Evolutionary conservation across 35 echinoderm and acorn worm species (phyloP), one percentile per base, ranked within the genome.

Genomic region (Stichopus chloronotus): DNA sequence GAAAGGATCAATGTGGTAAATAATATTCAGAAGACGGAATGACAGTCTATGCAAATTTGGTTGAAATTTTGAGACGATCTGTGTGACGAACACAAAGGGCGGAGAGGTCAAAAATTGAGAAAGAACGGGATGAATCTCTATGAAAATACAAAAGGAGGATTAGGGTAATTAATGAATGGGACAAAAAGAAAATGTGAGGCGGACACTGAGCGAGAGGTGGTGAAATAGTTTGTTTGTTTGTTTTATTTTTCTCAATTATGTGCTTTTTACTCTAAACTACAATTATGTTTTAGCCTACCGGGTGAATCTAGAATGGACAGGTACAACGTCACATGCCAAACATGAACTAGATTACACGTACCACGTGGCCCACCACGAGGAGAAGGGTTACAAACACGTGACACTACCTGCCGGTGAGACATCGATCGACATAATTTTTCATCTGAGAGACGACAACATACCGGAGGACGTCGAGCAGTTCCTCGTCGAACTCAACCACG

Each of bases 271-370:
- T 1, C 3, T 55, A 11, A 57, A 52, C 43, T 87, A 4, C 20
- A 59, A 1, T 10, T 7, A 17, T 43, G 5, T 65, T 59, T 1
- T 22, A 89, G 87, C 59, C 7, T 89, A 89, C 22, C 57, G 87
- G 61, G 87, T 89, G n/a, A 54, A 89, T 61, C 53, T 89, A 5
- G 87, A 89, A 72, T 89, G 87, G 87, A 89, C 60, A n/a, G 87
- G 87, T 43, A 89, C 87, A 5, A 89, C 9, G 14, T 89, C 87
- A 52, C 87, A 89, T 7, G 87, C 87, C 23, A 65, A 4, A 55
- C 60, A 89, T 52, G 87, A 72, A 52, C 5, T 43, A 52, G 87
- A 89, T 72, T 89, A 89, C 19, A 55, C 14, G 8, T 89, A 89
- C n/a, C 59, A n/a, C 22, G 87, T 89, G 43, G n/a, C 22, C 2